Base-by-base conservation (phyloP, 2,888 invertebrate species). In the Dioctria rufipes region DNA sequence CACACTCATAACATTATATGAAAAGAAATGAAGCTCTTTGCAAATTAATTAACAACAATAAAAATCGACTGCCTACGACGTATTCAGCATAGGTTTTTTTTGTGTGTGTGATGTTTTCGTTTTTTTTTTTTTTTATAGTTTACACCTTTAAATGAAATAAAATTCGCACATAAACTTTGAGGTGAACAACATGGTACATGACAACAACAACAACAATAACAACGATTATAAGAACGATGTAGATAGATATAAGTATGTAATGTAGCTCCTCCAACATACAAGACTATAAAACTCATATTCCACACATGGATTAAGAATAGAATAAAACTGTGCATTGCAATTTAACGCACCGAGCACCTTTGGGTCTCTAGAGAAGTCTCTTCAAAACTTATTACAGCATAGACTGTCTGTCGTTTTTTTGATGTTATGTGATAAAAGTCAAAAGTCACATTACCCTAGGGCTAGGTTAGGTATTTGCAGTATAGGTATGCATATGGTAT, bases 361-460 rank as follows among this genome's bases (percentile, higher is more conserved):
- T 51, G 6, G 2, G 11, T 9, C 51, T 51, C 8, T 51, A 51
- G 51, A 9, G 6, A 9, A 51, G 11, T 25, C 25, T 51, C 11
- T 51, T 51, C 6, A 51, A 51, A 51, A 9, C 11, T 51, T 51
- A 11, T 9, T 9, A 51, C 11, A 51, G 8, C 8, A 51, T 9
- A 11, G 11, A 51, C 6, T 11, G 11, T 11, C 51, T 51, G 6
- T 51, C 51, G 51, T 6, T 51, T 51, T 51, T 11, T 11, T 49
- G 67, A 67, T 67, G 13, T 67, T 67, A 43, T 46, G 49, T 25
- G 25, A 25, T 25, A 25, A 67, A 67, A 46, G 67, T 67, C 67
- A 67, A 67, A 67, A 67, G 49, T 67, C 67, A 46, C 49, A 49
- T 43, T 46, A 46, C 67, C 67, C 25, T 25, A 49, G 67, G 65